phyloP scores from a whole-genome alignment of 2,888 invertebrate genomes.

The Liodrosophila aerea region DNA sequence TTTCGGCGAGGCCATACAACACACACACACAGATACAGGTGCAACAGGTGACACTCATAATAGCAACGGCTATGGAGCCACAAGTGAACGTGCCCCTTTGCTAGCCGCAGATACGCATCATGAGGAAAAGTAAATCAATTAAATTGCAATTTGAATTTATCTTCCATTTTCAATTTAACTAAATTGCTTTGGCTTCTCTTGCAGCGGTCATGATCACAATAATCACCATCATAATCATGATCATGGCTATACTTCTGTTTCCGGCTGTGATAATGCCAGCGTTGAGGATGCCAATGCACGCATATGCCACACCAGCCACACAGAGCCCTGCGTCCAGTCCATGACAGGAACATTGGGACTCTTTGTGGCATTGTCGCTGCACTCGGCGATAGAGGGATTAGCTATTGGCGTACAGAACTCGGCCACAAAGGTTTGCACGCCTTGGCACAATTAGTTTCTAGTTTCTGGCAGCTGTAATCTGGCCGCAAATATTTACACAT shows the following conservation, averaged over 20 bases:
- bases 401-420: slow-evolving; percentile 90
- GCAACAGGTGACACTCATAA: slow-evolving; percentile 15
- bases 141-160: not conserved
- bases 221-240: too few relatives aligned
- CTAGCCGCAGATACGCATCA: slow-evolving; percentile 13
- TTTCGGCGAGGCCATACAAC: slow-evolving; percentile 83
- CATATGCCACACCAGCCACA: slow-evolving; percentile 86
- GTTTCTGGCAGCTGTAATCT: slow-evolving; percentile 34
- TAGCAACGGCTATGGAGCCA: slow-evolving; percentile 66
- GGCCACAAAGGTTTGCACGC: slow-evolving; percentile 84
- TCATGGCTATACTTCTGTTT: slow-evolving; percentile 9
- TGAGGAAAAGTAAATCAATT: slow-evolving; percentile 32
- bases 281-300: slow-evolving; percentile 79
- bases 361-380: slow-evolving; percentile 89
- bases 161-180: not conserved
- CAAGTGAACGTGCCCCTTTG: slow-evolving; percentile 59
- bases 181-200: slow-evolving; percentile 12
- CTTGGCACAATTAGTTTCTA: slow-evolving; percentile 30
- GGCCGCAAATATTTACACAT: slow-evolving; percentile 50
- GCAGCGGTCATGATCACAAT: slow-evolving; percentile 37
- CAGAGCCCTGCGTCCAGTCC: slow-evolving; percentile 86
- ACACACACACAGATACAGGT: slow-evolving; percentile 50
- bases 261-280: slow-evolving; percentile 60
- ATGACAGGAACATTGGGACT: slow-evolving; percentile 87
- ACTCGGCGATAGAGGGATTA: slow-evolving; percentile 90